Conservation (phyloP, 2,113 vertebrate genomes). For the Caloenas nicobarica region DNA sequence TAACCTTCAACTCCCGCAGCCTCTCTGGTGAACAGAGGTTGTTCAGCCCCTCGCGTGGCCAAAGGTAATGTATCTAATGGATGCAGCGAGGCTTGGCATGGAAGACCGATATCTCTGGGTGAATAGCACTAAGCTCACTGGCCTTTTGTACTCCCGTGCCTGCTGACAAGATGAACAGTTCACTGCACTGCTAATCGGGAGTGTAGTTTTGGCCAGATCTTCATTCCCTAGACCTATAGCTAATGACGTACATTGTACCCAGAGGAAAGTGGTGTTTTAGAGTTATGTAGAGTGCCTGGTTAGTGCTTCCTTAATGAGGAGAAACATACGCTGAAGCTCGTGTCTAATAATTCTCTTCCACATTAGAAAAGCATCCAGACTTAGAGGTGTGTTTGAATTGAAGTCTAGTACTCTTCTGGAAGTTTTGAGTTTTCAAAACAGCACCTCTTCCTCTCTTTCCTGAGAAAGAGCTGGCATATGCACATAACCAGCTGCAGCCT, state of each 20-base stretch:
- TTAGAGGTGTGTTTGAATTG: not conserved
- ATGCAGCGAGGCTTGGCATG: not conserved
- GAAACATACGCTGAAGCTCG: fast-evolving
- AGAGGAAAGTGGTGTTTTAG: not conserved
- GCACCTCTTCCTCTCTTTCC: not conserved
- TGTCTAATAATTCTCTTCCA: not conserved
- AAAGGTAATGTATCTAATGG: not conserved
- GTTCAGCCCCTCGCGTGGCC: not conserved
- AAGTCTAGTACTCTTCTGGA: not conserved
- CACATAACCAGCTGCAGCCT: not conserved
- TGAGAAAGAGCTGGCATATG: not conserved
- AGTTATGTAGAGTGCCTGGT: not conserved
- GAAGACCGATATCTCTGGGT: not conserved
- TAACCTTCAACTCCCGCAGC: not conserved
- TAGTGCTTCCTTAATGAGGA: not conserved
- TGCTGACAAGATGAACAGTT: not conserved
- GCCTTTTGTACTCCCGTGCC: not conserved
- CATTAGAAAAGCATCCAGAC: not conserved
- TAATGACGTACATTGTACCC: fast-evolving
- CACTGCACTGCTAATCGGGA: not conserved
- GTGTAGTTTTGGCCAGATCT: not conserved
- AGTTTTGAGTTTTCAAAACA: not conserved
- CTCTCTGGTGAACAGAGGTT: fast-evolving
- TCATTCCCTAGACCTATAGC: not conserved
- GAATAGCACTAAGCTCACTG: not conserved